Evolutionary conservation across 2,113 vertebrate genomes (phyloP).

Genomic region (Nycticryphes semicollaris): DNA sequence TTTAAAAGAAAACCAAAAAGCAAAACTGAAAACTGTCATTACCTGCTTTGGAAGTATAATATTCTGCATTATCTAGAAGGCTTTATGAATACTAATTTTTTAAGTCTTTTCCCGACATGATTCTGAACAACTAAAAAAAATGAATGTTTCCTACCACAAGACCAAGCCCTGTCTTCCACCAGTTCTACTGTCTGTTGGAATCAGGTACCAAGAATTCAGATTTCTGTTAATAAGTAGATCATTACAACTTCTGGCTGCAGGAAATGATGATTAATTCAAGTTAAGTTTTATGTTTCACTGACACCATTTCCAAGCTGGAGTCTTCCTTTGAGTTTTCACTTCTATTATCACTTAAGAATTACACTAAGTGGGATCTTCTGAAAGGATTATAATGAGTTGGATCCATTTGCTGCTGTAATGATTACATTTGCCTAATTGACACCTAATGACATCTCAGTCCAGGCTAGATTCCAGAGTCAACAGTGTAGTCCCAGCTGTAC

Average conservation of each 20-base stretch:
- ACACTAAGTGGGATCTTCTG: neutral
- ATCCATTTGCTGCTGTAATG: neutral
- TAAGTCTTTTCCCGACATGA: too few relatives aligned
- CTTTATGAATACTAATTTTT: too few relatives aligned
- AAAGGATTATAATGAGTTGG: neutral
- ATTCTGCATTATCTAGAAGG: too few relatives aligned
- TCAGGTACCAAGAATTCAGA: neutral
- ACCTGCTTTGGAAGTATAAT: too few relatives aligned
- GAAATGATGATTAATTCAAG: neutral
- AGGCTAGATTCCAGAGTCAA: neutral
- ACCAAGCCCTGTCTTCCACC: neutral
- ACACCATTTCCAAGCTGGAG: neutral
- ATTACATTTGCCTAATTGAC: neutral
- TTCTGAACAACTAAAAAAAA: too few relatives aligned
- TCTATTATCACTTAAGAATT: neutral
- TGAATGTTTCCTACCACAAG: neutral
- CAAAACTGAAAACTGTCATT: too few relatives aligned
- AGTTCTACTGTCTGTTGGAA: neutral
- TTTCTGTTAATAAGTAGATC: neutral
- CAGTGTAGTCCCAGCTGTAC: neutral
- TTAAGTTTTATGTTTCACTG: neutral
- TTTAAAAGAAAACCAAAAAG: too few relatives aligned
- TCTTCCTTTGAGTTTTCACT: neutral
- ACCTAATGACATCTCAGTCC: neutral
- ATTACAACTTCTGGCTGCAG: neutral